Evolutionary conservation across 2,888 invertebrate genomes (phyloP).

Genomic region (Apodemia zela): DNA sequence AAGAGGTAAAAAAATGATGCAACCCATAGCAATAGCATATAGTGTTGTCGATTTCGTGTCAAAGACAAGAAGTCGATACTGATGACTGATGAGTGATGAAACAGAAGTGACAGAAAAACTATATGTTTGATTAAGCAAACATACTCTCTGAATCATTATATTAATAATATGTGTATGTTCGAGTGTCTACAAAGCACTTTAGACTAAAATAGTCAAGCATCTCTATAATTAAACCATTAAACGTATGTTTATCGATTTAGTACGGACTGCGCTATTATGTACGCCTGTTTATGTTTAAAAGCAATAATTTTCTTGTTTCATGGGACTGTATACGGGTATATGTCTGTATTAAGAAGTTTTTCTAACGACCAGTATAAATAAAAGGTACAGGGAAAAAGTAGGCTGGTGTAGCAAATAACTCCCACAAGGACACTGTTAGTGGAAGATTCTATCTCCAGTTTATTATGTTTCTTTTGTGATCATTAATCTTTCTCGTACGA

Average conservation of each 20-base stretch:
- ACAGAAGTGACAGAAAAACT: too few relatives aligned
- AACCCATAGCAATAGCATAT: too few relatives aligned
- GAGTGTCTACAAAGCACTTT: conserved; percentile 28
- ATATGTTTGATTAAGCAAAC: too few relatives aligned
- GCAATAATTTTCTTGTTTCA: conserved; percentile 29
- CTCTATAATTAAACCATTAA: conserved; percentile 38
- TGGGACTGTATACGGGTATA: conserved; percentile 19
- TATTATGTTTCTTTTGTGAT: conserved; percentile 81
- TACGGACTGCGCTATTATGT: conserved; percentile 45
- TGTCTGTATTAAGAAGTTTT: conserved; percentile 34
- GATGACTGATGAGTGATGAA: too few relatives aligned
- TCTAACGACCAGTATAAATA: conserved; percentile 42
- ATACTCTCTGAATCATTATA: not conserved
- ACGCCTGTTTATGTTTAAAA: conserved; percentile 38
- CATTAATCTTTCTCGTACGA: conserved; percentile 81
- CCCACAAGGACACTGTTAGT: conserved; percentile 80
- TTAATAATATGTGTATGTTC: not conserved
- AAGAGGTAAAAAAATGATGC: too few relatives aligned
- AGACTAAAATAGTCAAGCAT: conserved; percentile 33
- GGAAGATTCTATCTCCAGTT: conserved; percentile 79
- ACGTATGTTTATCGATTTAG: conserved; percentile 51
- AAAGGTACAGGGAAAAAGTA: conserved; percentile 66
- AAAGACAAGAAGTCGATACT: too few relatives aligned
- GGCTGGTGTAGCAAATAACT: conserved; percentile 73
- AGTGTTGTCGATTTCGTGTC: too few relatives aligned